Evolutionary conservation across 2,888 invertebrate species (phyloP).

Genomic region (Melieria crassipennis): DNA sequence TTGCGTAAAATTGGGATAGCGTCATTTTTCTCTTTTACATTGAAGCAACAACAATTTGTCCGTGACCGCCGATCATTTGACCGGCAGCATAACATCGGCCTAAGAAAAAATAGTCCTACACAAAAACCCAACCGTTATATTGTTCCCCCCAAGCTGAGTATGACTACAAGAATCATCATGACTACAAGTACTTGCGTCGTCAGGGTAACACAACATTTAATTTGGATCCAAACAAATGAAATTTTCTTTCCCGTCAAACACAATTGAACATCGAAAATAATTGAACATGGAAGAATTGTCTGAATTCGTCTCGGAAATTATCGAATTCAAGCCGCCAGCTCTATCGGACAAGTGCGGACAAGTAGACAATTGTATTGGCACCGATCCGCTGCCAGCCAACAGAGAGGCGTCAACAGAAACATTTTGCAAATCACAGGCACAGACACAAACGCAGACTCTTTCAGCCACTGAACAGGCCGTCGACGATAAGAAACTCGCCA

Average conservation of each 20-base stretch:
- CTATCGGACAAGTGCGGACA: conserved; percentile 61
- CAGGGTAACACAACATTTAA: neutral
- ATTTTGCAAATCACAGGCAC: conserved; percentile 44
- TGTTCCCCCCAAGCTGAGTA: no score
- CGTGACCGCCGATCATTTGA: no score
- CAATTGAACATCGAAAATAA: neutral
- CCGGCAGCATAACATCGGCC: no score
- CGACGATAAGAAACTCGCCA: conserved; percentile 66
- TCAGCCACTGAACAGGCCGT: conserved; percentile 34
- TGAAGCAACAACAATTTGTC: no score
- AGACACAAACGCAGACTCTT: conserved; percentile 64
- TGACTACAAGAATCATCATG: neutral
- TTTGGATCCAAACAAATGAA: neutral
- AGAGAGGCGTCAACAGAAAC: conserved; percentile 51
- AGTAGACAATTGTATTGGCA: conserved; percentile 55
- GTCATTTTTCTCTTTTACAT: no score
- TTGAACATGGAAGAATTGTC: conserved; percentile 65
- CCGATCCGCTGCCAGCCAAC: conserved; percentile 51
- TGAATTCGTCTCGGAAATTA: conserved; percentile 65
- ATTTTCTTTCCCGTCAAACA: neutral
- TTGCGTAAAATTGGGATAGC: no score
- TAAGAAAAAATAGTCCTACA: neutral
- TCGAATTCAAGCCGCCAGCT: conserved; percentile 67
- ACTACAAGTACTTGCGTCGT: neutral
- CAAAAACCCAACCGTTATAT: neutral